These are phyloP conservation scores for Diadophis punctatus DNA, from an alignment of 2,113 vertebrate species.

Conservation along the genomic window DNA sequence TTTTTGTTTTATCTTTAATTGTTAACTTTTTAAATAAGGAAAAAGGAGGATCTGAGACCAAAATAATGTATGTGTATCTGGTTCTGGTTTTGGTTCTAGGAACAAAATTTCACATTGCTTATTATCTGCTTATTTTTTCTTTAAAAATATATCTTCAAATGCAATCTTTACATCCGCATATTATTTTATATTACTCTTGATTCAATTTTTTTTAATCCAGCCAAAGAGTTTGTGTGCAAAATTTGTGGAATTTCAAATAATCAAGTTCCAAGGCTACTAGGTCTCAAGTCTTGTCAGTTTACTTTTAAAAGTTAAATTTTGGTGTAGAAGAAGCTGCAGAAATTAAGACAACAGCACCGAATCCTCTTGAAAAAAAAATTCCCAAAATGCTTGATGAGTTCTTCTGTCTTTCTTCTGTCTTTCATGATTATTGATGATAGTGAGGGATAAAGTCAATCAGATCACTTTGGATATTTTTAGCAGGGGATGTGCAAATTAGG, in stretches of 20 bases:
- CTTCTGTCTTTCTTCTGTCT: not conserved
- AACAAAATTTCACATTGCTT: not conserved
- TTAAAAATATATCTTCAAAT: not conserved
- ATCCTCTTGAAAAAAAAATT: not conserved
- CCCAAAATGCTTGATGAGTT: not conserved
- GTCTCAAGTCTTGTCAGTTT: not conserved
- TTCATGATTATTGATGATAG: not conserved
- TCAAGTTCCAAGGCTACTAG: not conserved
- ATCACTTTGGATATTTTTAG: not conserved
- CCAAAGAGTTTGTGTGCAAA: not conserved
- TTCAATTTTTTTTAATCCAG: not conserved
- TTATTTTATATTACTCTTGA: not conserved
- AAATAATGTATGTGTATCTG: not conserved
- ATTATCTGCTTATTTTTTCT: not conserved
- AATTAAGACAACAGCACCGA: not conserved
- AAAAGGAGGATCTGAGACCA: not conserved
- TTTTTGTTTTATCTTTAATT: not conserved
- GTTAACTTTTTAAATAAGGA: not conserved
- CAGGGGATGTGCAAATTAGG: not conserved
- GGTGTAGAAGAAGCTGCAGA: not conserved
- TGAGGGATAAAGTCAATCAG: not conserved
- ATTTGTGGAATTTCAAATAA: not conserved
- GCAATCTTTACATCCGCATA: not conserved
- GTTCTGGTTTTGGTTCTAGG: not conserved
- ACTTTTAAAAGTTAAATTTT: not conserved